phyloP scores from a whole-genome alignment of 2,797 vertebrate species.

The Leptoclinus maculatus region DNA sequence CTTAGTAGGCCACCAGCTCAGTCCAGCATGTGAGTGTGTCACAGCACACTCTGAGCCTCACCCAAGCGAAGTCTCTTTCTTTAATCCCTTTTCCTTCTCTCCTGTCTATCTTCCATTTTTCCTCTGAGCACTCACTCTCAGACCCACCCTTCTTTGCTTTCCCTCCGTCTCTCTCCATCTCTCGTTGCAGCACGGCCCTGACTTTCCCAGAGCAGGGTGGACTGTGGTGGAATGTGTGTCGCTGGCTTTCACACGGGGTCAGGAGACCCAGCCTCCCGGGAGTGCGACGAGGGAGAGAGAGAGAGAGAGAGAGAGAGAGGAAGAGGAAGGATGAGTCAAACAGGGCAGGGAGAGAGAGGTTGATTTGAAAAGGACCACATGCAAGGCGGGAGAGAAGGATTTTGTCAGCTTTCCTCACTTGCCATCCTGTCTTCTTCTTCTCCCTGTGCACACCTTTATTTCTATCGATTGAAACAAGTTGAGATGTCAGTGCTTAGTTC shows the following conservation, averaged over 20 bases:
- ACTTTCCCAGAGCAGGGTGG: conserved; percentile 90
- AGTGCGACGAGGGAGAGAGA: conserved; percentile 58
- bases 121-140: conserved; percentile 5
- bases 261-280: conserved; percentile 87
- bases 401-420: not conserved
- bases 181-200: conserved; percentile 59
- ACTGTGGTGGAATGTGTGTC: conserved; percentile 90
- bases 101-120: conserved; percentile 57
- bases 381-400: conserved; percentile 20
- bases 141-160: conserved; percentile 9
- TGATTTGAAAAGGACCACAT: conserved; percentile 41
- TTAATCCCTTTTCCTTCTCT: conserved; percentile 35
- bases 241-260: conserved; percentile 89
- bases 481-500: conserved; percentile 10
- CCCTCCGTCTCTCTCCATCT: conserved; percentile 50
- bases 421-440: conserved; percentile 1
- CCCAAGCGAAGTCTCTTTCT: conserved; percentile 14
- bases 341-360: conserved; percentile 42
- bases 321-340: conserved; percentile 65
- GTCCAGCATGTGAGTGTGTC: conserved; percentile 31
- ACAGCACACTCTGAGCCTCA: conserved; percentile 13
- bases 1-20: conserved; percentile 3
- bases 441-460: not conserved
- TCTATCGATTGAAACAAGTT: not conserved
- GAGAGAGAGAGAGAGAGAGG: conserved; percentile 54